Percentiles rank a stretch among this genome's conserved stretches.
phyloP scores from a whole-genome alignment of 64 coral and sea anemone species.

The Orbicella faveolata region DNA sequence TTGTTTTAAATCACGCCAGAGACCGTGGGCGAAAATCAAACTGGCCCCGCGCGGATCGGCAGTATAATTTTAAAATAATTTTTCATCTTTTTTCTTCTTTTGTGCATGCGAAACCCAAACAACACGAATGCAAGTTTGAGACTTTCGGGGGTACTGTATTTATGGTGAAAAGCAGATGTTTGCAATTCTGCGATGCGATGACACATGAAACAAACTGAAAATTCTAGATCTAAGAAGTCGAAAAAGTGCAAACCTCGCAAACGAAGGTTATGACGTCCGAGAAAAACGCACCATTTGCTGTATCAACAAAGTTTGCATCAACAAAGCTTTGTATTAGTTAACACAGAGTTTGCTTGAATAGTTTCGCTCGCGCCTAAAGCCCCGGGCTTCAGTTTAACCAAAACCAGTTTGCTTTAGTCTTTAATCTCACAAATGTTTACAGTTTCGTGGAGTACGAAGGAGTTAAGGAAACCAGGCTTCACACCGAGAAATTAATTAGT shows the following conservation, averaged over 20 bases:
- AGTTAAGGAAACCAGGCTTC: slow-evolving; percentile 44
- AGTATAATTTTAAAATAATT: slow-evolving; percentile 37
- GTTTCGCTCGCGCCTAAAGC: slow-evolving; percentile 24
- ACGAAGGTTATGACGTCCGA: not conserved
- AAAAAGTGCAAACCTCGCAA: not conserved
- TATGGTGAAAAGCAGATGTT: slow-evolving; percentile 20
- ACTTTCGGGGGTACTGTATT: slow-evolving; percentile 4
- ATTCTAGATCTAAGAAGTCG: not conserved
- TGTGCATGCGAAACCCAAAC: slow-evolving; percentile 4
- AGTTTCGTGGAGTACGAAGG: slow-evolving; percentile 26
- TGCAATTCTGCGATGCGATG: not conserved
- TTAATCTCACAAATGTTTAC: slow-evolving; percentile 54
- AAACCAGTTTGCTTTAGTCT: slow-evolving; percentile 41
- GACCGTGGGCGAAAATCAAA: not conserved
- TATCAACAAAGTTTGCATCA: slow-evolving; percentile 22
- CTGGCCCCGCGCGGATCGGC: not conserved
- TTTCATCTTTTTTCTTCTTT: not conserved
- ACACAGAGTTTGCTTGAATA: slow-evolving; percentile 35
- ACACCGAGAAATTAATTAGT: slow-evolving; percentile 72
- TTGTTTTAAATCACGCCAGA: slow-evolving; percentile 3
- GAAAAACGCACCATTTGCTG: not conserved
- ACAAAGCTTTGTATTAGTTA: slow-evolving; percentile 8
- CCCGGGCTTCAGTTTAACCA: slow-evolving; percentile 26
- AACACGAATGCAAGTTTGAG: not conserved
- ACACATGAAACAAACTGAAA: not conserved